phyloP scores from a whole-genome alignment of 2,888 invertebrate genomes.

The Leptinotarsa juncta region DNA sequence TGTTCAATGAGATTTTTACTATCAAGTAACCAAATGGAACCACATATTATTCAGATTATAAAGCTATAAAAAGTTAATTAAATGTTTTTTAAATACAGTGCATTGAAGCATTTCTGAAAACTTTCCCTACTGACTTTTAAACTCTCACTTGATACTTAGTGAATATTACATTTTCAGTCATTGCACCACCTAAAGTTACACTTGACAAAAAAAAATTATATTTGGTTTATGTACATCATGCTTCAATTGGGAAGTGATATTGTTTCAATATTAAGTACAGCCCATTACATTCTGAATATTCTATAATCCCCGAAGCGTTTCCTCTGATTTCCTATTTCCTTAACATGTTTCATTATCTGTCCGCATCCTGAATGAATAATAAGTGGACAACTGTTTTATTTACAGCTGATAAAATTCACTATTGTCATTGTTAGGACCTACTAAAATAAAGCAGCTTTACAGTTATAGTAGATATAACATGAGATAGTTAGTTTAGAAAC shows the following conservation, averaged over 20 bases:
- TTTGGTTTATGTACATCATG: neutral
- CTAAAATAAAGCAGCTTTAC: neutral
- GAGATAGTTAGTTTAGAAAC: no score
- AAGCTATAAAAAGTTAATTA: no score
- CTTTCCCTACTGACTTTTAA: neutral
- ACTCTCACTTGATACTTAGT: no score
- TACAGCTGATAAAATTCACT: neutral
- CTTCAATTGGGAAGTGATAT: neutral
- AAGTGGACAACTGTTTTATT: neutral
- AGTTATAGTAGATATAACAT: neutral
- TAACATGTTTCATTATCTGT: conserved; percentile 28
- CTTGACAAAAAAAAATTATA: no score
- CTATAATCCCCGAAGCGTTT: conserved; percentile 25
- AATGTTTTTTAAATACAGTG: neutral
- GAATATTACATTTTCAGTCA: no score
- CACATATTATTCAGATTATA: no score
- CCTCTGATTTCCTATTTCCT: conserved; percentile 34
- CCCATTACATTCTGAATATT: conserved; percentile 13
- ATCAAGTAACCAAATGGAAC: no score
- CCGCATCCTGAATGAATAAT: conserved; percentile 34
- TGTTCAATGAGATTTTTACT: no score
- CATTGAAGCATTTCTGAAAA: neutral
- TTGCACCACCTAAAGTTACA: no score
- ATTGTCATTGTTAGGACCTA: neutral
- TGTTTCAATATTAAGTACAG: neutral